Base-by-base conservation (phyloP, 2,888 invertebrate genomes). In the Platycnemis pennipes region DNA sequence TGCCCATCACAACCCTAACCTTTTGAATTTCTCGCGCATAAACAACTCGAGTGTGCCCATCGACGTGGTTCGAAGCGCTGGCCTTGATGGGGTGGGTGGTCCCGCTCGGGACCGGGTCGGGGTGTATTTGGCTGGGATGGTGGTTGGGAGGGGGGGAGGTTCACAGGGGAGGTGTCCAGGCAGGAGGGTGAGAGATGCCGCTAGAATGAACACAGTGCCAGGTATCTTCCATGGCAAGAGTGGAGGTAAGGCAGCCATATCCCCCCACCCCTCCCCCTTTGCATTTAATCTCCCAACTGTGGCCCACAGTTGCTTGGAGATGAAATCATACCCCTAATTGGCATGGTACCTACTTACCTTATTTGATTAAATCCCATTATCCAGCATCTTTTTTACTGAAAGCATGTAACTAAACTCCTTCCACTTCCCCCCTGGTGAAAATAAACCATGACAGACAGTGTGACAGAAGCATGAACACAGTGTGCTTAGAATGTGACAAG, bases 181-280 rank as follows among this genome's bases (percentile, higher is more conserved):
- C 63, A 37, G 63, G n/a, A 56, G 63, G 44, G 91, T 63, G 56
- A 44, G 56, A 91, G 91, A 63, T 37, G 44, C 45, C n/a, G 91
- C 56, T 44, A 91, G 63, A 56, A 87, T 87, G 87, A 87, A 96
- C 94, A 96, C 96, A 19, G 95, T 97, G 95, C 97, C 97, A 86
- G 97, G 97, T 63, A 96, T 97, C 49, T 97, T 96, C 95, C 96
- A 96, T 94, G 96, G 97, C 95, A 96, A 96, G 89, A 96, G 96
- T 94, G 97, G 97, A 96, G 97, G 97, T 97, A 96, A 96, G 95
- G 69, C 77, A 88, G 94, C 69, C 63, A 45, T n/a, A 63, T 37
- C 45, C 86, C 56, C 31, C 86, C 49, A 13, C 11, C 31, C 46
- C 19, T 31, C 49, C 45, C 13, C 31, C 49, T n/a, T n/a, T n/a